Evolutionary conservation across 2,113 vertebrate genomes (phyloP), one percentile per base, ranked within the genome.

Genomic region (Salvelinus namaycush): DNA sequence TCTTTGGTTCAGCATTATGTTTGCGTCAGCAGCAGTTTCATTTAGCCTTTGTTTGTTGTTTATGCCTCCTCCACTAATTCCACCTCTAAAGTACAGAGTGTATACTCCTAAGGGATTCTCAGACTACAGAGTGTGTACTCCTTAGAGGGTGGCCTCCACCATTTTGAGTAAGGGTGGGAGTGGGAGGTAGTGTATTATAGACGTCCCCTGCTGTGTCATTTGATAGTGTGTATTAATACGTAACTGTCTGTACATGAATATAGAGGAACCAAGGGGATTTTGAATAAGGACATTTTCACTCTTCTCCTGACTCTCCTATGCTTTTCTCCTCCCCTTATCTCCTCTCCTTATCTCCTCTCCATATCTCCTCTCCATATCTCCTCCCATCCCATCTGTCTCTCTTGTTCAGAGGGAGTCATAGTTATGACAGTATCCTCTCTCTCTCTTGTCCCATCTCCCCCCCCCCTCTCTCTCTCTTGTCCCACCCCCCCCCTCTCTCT

Each of bases 181-280:
- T 82, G 71, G 60, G 26, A 77, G 78, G 82, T 54, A 70, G 80
- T 44, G 80, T 80, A 76, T 87, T 83, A 84, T 66, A 7, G 3
- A 0, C 62, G 64, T 71, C 72, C 75, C 75, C 76, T 34, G 76
- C 82, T 79, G 76, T 49, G 62, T 73, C 64, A n/a, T 66, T 44
- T 16, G 75, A 26, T 44, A 44, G 8, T 44, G 8, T 44, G 49
- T 48, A 5, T 29, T 26, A 6, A 9, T 75, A 60, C 82, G 81
- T 85, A 74, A 72, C 82, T 81, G 70, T 87, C 83, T 82, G 77
- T 86, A 68, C 66, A 70, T 74, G 34, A 7, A 39, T 39, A 39
- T 39, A 72, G 77, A 29, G 39, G 76, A 76, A 75, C 84, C 82
- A 81, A n/a, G 79, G 86, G 74, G 79, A 76, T 87, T 71, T 44